Base-by-base conservation (phyloP, 2,888 invertebrate genomes). In the Oxystoma pomonae region DNA sequence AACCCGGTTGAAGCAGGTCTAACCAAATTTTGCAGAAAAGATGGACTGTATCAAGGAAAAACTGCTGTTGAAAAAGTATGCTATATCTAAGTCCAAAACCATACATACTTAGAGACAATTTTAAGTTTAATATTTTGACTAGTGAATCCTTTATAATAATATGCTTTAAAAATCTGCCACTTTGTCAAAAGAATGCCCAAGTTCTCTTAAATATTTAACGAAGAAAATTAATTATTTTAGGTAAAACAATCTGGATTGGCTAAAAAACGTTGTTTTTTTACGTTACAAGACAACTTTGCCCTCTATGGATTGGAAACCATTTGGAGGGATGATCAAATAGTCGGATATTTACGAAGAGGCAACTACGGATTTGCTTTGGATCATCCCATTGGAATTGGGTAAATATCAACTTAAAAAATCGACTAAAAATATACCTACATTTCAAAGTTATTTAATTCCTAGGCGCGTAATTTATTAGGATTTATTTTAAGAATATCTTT, bases 1-100 rank as follows among this genome's bases (percentile, higher is more conserved):
- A 93, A 91, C 71, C 95, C 95, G 0, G 79, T 95, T 1, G 95
- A 96, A 81, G 92, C 94, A 0, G 90, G 90, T 62, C 82, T 96
- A 50, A 87, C 84, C 9, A 90, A 90, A 74, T 85, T 91, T 0
- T 96, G 96, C 76, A 86, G 94, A 62, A 89, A 89, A 75, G 83
- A 86, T 55, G 91, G 90, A 0, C 85, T 88, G 12, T 96, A 93
- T 77, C 85, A 90, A 58, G 96, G 96, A 9, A 90, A 92, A 72
- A 83, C 85, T 55, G 83, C 83, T 0, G 86, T 96, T 0, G 88
- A 90, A 9, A 83, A 81, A 55, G 68, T 67, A 55, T n/a, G 50
- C 9, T 9, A 12, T 50, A 12, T 9, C 12, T 50, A 50, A 50
- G n/a, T 50, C 12, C 9, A 50, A 50, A 12, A 50, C 50, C 50